Base-by-base conservation (phyloP, 1,140 invertebrate genomes). In the Drosophila melanogaster region DNA sequence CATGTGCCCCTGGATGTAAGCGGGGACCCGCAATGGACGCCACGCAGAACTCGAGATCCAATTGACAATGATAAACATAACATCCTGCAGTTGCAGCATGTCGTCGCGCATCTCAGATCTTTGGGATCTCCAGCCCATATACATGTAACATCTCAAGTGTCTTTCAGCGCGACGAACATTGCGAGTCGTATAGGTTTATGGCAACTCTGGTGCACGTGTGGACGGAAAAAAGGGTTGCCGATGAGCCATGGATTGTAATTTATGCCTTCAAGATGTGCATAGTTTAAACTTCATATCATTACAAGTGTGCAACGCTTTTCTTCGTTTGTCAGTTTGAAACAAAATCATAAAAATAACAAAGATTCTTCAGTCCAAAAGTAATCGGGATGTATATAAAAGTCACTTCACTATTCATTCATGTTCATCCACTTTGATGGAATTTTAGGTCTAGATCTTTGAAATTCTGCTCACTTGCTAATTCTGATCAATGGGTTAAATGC, bases 61-160 rank as follows among this genome's bases (percentile, higher is more conserved):
- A 84, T 73, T 86, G 83, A 83, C 50, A 86, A 72, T 73, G 71
- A 87, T 86, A 86, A 86, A 86, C 83, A 86, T 83, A 65, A 67
- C 64, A 67, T 67, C 83, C 83, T 86, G 83, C 83, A 76, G 83
- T 87, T 83, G 83, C 44, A 58, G 55, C 73, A 67, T 64, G 66
- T 86, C 81, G 81, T 50, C 74, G 53, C 40, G 15, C 50, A 35
- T 19, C 26, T 43, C 30, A 44, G 56, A 56, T 55, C 41, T 40
- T 57, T 11, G 22, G 49, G 49, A 53, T 46, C 17, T 38, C 38
- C 7, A 4, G 11, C n/a, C 37, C 37, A 12, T 12, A 38, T 14
- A n/a, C 46, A 26, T 33, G 65, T 38, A 53, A 41, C 49, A 33
- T 57, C 49, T 79, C 66, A 87, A 86, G 84, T 83, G 59, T 66